phyloP scores from a whole-genome alignment of 2,797 vertebrate genomes.

The Tachyglossus aculeatus region DNA sequence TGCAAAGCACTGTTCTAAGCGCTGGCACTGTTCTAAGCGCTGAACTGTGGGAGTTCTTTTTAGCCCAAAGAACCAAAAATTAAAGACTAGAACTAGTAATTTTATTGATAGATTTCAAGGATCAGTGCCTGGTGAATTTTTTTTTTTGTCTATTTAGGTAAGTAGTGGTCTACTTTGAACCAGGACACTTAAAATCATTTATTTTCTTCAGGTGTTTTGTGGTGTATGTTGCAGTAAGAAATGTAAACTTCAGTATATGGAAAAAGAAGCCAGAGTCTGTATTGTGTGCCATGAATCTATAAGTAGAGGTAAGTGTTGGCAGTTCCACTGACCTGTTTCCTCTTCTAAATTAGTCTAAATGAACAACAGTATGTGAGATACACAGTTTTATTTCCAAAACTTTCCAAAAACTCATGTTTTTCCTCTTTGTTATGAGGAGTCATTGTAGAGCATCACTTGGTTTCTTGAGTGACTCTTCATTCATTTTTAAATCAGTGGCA shows the following conservation, averaged over 20 bases:
- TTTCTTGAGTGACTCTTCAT: conserved; percentile 56
- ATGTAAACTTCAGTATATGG: conserved; percentile 91
- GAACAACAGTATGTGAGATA: conserved; percentile 38
- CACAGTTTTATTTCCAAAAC: conserved; percentile 56
- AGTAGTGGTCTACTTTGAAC: conserved; percentile 7
- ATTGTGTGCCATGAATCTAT: conserved; percentile 86
- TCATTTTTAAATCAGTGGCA: conserved; percentile 55
- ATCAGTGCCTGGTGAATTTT: neutral
- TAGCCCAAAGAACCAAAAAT: neutral
- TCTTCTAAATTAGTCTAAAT: conserved; percentile 26
- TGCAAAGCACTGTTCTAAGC: too few species aligned
- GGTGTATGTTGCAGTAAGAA: conserved; percentile 90
- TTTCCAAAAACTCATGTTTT: conserved; percentile 56
- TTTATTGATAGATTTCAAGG: conserved; percentile 5
- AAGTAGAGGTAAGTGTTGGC: conserved; percentile 84
- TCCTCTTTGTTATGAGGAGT: conserved; percentile 58
- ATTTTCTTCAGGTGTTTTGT: conserved; percentile 88
- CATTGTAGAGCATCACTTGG: too few species aligned
- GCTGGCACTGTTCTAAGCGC: too few species aligned
- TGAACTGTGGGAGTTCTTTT: conserved; percentile 5
- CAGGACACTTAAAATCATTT: conserved; percentile 20
- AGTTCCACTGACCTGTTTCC: conserved; percentile 7
- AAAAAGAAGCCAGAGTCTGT: conserved; percentile 95
- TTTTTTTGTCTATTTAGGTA: neutral
- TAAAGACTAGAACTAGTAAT: conserved; percentile 14